phyloP scores from a whole-genome alignment of 2,888 invertebrate species.

The Hypolimnas misippus region DNA sequence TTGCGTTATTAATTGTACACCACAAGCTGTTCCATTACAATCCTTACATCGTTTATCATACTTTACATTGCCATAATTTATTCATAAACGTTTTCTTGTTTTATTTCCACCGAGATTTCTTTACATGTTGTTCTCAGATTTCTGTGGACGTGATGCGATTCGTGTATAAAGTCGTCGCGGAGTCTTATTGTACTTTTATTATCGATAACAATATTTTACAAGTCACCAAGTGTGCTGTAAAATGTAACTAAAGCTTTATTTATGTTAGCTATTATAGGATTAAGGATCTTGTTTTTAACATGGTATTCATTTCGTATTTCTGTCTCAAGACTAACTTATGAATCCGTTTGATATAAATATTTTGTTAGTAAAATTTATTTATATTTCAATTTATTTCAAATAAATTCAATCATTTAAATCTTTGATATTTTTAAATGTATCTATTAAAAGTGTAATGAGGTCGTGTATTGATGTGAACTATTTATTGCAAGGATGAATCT shows the following conservation, averaged over 20 bases:
- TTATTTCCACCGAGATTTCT: constrained; percentile 72
- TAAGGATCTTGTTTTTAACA: constrained; percentile 56
- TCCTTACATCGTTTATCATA: constrained; percentile 81
- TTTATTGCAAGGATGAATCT: too few species aligned
- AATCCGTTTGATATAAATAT: background rate
- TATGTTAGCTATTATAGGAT: constrained; percentile 52
- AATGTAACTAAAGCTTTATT: constrained; percentile 66
- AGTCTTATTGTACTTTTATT: constrained; percentile 74
- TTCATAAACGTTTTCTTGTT: constrained; percentile 75
- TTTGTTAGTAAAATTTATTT: background rate
- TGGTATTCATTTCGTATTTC: background rate
- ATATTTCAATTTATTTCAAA: background rate
- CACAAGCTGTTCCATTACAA: constrained; percentile 78
- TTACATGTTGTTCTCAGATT: constrained; percentile 77
- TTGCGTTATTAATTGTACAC: constrained; percentile 61
- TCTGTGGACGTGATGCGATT: constrained; percentile 77
- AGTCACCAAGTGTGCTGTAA: constrained; percentile 73
- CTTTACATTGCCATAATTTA: constrained; percentile 82
- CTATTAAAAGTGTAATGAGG: too few species aligned
- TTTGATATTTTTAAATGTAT: background rate
- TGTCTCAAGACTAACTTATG: background rate
- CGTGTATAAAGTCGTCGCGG: constrained; percentile 65
- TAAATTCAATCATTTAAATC: background rate
- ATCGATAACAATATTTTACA: constrained; percentile 79
- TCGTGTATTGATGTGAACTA: too few species aligned